Evolutionary conservation across 2,888 invertebrate species (phyloP), one percentile per base, ranked within the genome.

Genomic region (Plagodis pulveraria): DNA sequence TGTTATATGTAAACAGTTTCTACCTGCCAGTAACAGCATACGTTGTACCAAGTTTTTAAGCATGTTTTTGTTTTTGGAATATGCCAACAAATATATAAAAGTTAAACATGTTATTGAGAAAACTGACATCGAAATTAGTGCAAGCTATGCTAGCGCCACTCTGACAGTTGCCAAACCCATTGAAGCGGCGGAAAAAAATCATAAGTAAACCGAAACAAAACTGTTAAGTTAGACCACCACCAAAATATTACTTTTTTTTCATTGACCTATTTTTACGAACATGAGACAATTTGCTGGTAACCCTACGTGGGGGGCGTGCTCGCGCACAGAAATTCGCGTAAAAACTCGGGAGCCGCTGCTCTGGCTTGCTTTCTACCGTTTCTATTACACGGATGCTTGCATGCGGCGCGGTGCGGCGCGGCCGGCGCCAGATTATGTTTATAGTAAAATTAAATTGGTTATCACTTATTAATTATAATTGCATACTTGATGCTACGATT

Each of bases 331-430:
- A 75, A 87, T 85, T 75, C 67, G 70, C 65, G 68, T 78, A 87
- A 86, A 87, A 89, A 88, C 76, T 58, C n/a, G 52, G 50, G 70
- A 61, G 67, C 12, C 34, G 36, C 38, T 2, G 50, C 57, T 40
- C 10, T 72, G 60, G 72, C 61, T 62, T 73, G 80, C 88, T 90
- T 89, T 90, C 90, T 85, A 86, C 62, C 79, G 83, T 89, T 89
- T 89, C 87, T 87, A 77, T 76, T 75, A 70, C 84, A 82, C 86
- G 89, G 86, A 84, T 87, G 89, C 84, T 71, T 83, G 88, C 76
- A 69, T 69, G 57, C 71, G 70, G 69, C 69, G 8, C 42, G 6
- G 10, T 41, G 42, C 42, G 42, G 11, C 69, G 56, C 71, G 69
- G 69, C 69, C 38, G 38, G 7, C 11, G 65, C 52, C 64, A 64